Percentiles rank a stretch among this genome's conserved stretches.
Conservation (phyloP, 2,797 vertebrate species). For the Phrynocephalus forsythii region DNA sequence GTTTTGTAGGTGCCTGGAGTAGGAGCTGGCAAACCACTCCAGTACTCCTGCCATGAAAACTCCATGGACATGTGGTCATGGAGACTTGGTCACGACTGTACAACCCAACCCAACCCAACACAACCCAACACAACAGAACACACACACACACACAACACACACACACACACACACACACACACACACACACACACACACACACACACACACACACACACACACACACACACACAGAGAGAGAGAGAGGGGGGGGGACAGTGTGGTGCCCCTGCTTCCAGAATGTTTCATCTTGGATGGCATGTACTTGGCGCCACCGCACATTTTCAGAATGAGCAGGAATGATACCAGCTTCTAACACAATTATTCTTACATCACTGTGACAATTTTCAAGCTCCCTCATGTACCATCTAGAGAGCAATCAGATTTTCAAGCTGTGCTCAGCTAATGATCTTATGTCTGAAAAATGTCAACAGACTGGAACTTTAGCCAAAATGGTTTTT, state of each 20-base stretch:
- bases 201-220: too few relatives aligned
- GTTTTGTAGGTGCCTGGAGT: background rate
- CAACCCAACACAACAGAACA: too few relatives aligned
- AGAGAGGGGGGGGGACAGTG: too few relatives aligned
- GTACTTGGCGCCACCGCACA: background rate
- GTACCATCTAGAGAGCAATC: conserved; percentile 27
- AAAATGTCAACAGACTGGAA: conserved; percentile 44
- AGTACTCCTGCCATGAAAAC: too few relatives aligned
- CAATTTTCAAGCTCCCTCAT: conserved; percentile 39
- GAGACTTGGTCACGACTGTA: too few relatives aligned
- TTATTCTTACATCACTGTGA: conserved; percentile 19
- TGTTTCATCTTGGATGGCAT: conserved; percentile 33
- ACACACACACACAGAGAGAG: too few relatives aligned
- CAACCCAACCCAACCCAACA: too few relatives aligned
- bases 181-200: too few relatives aligned
- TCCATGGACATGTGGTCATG: too few relatives aligned
- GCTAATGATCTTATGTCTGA: conserved; percentile 33
- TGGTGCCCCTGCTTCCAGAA: conserved; percentile 29
- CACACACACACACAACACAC: too few relatives aligned
- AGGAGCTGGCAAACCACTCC: too few relatives aligned
- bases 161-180: too few relatives aligned
- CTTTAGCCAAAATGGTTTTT: conserved; percentile 38
- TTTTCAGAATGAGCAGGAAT: conserved; percentile 25
- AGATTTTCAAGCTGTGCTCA: conserved; percentile 50
- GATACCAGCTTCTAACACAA: conserved; percentile 28